phyloP scores from a whole-genome alignment of 2,113 vertebrate species.

The Lampris megalopsis region DNA sequence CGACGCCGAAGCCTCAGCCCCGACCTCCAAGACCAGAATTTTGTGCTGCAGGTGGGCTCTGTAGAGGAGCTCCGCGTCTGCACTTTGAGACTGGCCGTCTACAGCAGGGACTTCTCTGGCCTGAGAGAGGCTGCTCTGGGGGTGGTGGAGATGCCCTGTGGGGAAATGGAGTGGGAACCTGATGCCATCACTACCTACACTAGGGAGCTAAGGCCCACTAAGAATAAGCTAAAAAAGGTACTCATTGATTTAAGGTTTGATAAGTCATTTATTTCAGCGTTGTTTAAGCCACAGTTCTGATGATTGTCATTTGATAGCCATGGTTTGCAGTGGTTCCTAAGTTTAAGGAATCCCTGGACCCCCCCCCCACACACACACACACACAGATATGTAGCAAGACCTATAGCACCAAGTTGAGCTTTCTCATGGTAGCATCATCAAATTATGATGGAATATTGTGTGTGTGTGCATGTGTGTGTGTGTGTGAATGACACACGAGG shows the following conservation, averaged over 20 bases:
- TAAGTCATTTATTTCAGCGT: not conserved
- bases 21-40: constrained; percentile 68
- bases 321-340: too few relatives aligned
- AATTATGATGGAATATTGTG: not conserved
- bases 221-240: constrained; percentile 85
- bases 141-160: constrained; percentile 81
- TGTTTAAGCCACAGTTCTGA: too few relatives aligned
- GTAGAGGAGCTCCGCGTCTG: constrained; percentile 76
- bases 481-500: not conserved
- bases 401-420: too few relatives aligned
- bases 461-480: not conserved
- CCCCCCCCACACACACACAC: too few relatives aligned
- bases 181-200: constrained; percentile 67
- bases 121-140: constrained; percentile 80
- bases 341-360: too few relatives aligned
- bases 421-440: too few relatives aligned
- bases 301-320: too few relatives aligned
- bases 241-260: not conserved
- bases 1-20: constrained; percentile 72
- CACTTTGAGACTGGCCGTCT: constrained; percentile 79
- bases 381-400: too few relatives aligned
- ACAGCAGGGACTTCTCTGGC: constrained; percentile 77
- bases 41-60: constrained; percentile 75
- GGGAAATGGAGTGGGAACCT: constrained; percentile 77
- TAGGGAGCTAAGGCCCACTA: constrained; percentile 77